Evolutionary conservation across 2,888 invertebrate genomes (phyloP), one percentile per base, ranked within the genome.

Genomic region (Ormyrus rosae): DNA sequence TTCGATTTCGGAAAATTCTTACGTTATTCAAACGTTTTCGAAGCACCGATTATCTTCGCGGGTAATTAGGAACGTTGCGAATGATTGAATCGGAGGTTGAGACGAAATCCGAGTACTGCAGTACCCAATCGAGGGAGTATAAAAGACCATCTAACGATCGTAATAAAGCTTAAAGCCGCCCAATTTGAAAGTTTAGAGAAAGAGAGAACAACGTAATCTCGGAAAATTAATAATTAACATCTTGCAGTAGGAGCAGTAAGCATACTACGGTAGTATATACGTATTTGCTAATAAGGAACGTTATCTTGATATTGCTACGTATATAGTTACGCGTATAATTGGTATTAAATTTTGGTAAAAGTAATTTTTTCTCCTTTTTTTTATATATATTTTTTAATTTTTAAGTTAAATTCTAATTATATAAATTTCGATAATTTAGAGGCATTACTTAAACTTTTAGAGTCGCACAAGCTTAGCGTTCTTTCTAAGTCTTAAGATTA

Each of bases 201-300:
- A 67, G 55, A 69, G 56, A 67, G 3, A 65, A 77, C 34, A 71
- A 70, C n/a, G 0, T 34, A 53, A 63, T 69, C 48, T 78, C 71
- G 45, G 34, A 34, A 34, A 34, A 34, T 34, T 50, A n/a, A 71
- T 50, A 53, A 60, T n/a, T 68, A 46, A 71, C 71, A 78, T 78
- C 71, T 51, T 65, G 46, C 13, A 60, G 61, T 78, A 78, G 63
- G 67, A 19, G 53, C 51, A 34, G 75, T 67, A 67, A 67, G n/a
- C 67, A 60, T 67, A 61, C 63, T 63, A n/a, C 65, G 58, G 45
- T 69, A 70, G 46, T 53, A 65, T 34, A 58, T 65, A 78, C 71
- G 70, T 71, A 65, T 71, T 75, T 60, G 46, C 50, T 65, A 58
- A 64, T 63, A 56, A 63, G 34, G 56, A 71, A 65, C 70, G 63